phyloP scores from a whole-genome alignment of 1,140 invertebrate genomes.

The Ditylenchus dipsaci region DNA sequence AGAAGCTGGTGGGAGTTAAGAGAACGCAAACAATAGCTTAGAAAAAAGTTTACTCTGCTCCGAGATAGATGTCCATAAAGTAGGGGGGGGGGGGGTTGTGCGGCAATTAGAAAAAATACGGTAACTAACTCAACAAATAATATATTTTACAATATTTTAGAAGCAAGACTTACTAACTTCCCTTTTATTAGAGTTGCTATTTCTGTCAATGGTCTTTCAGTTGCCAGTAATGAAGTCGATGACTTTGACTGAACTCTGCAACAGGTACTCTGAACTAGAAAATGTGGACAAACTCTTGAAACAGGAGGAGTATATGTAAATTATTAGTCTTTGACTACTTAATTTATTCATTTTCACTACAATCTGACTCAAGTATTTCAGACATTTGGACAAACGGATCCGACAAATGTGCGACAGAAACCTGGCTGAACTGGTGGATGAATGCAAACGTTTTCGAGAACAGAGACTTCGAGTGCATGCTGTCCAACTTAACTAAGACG shows the following conservation, averaged over 20 bases:
- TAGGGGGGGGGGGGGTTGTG: too few relatives aligned
- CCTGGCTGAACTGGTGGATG: conserved; percentile 51
- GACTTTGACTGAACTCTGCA: conserved; percentile 52
- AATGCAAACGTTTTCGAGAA: conserved; percentile 48
- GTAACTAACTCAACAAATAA: conserved; percentile 13
- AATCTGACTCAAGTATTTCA: conserved; percentile 17
- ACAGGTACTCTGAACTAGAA: conserved; percentile 43
- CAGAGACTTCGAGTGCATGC: conserved; percentile 45
- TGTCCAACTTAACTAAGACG: conserved; percentile 5
- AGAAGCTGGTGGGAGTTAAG: too few relatives aligned
- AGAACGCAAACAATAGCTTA: too few relatives aligned
- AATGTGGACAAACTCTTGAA: conserved; percentile 47
- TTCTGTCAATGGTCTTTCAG: conserved; percentile 55
- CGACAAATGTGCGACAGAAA: conserved; percentile 48
- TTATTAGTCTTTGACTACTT: too few relatives aligned
- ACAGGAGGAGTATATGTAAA: conserved; percentile 56
- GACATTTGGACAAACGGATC: conserved; percentile 55
- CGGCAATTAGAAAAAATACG: too few relatives aligned
- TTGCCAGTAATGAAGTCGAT: conserved; percentile 57
- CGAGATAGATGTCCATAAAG: too few relatives aligned
- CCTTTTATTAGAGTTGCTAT: conserved; percentile 50
- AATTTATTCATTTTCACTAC: too few relatives aligned
- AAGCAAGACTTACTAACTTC: conserved; percentile 56
- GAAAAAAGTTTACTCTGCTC: too few relatives aligned
- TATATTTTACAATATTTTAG: too few relatives aligned